Base-by-base conservation (phyloP, 2,113 vertebrate species). In the Grus americana region DNA sequence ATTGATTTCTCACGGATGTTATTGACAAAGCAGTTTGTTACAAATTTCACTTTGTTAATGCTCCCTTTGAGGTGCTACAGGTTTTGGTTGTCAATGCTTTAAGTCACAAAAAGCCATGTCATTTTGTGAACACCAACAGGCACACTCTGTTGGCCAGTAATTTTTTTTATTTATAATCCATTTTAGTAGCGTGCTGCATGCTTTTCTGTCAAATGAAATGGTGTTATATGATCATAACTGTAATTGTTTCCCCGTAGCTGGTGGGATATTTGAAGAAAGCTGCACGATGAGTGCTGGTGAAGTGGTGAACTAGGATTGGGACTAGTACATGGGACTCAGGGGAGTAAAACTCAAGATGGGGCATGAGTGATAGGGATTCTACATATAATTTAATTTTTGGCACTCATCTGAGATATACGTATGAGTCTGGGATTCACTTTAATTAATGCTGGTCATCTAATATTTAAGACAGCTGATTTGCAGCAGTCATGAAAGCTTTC, bases 351-450 rank as follows among this genome's bases (percentile, higher is more conserved):
- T 78, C 54, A 79, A 21, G 26, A 47, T 15, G 26, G 15, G 14
- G 12, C 34, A 80, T 0, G 0, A 79, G 12, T 40, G 57, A 47
- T 9, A 66, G 1, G 7, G 11, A 59, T 76, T 63, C 49, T 52
- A 42, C 8, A 7, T 22, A n/a, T 15, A 4, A 58, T 73, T 80
- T 57, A 50, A 12, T 46, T 87, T 80, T 75, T 47, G 50, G 11
- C 49, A 68, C 12, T 32, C 5, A 1, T 27, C 72, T 96, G 44
- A 80, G 34, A 65, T 44, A 38, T 38, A 38, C 38, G 9, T 61
- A 52, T 13, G 40, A 92, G 47, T 63, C 58, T 86, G 29, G 22
- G 47, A 67, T 40, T 78, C 44, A 38, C 6, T 92, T 68, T 66
- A 81, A 52, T 34, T 66, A 88, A 79, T 66, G 17, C 52, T 75